Evolutionary conservation across 2,113 vertebrate genomes (phyloP).

Genomic region (Cacatua alba): DNA sequence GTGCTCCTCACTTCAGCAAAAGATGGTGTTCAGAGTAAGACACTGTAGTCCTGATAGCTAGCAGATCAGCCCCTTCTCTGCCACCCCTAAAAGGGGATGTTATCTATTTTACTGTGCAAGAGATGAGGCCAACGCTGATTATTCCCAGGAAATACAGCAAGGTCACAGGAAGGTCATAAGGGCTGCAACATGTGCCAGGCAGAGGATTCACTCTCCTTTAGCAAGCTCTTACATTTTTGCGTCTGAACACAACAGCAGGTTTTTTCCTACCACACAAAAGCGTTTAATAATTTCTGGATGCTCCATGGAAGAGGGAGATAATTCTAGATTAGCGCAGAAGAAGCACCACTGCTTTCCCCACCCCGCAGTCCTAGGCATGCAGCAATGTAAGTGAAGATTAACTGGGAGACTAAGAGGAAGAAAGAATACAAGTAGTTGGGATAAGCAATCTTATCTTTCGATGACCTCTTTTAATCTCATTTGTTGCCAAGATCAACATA

Average conservation of each 20-base stretch:
- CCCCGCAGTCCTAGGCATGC: background rate
- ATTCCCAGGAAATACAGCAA: background rate
- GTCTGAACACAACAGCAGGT: accelerated
- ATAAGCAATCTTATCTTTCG: slow-evolving; percentile 45
- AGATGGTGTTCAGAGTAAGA: background rate
- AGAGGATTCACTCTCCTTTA: background rate
- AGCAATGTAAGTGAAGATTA: slow-evolving; percentile 18
- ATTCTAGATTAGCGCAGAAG: background rate
- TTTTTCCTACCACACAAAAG: background rate
- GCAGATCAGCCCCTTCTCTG: background rate
- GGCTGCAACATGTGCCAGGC: background rate
- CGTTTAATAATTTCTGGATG: background rate
- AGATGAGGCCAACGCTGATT: background rate
- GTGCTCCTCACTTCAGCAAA: background rate
- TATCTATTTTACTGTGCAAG: background rate
- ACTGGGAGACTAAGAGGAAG: background rate
- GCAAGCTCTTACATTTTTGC: background rate
- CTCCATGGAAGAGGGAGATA: background rate
- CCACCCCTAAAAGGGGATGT: background rate
- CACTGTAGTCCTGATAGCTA: background rate
- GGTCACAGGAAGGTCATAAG: background rate
- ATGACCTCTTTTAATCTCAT: slow-evolving; percentile 35
- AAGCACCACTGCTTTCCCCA: background rate
- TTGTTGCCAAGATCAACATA: slow-evolving; percentile 27
- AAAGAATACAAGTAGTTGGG: background rate